A percentile compares a stretch with the other conserved stretches of the same genome.
phyloP scores from a whole-genome alignment of 2,113 vertebrate species.

The Hymenochirus boettgeri region DNA sequence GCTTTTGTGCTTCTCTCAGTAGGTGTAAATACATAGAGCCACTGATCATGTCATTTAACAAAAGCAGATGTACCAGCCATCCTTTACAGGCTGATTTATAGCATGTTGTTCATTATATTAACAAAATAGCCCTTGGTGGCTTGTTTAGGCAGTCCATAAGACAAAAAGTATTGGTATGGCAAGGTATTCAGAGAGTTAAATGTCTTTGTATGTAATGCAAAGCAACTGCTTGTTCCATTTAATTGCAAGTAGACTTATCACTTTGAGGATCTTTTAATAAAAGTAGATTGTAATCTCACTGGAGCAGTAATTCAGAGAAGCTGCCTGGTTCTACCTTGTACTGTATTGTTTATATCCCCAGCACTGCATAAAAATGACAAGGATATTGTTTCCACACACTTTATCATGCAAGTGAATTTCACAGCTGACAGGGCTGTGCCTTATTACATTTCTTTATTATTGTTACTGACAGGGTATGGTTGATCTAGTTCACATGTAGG shows the following conservation, averaged over 20 bases:
- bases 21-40: no score
- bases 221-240: neutral
- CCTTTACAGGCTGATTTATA: neutral
- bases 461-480: conserved; percentile 7
- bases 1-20: no score
- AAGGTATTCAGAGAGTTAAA: neutral
- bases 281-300: conserved; percentile 32
- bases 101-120: neutral
- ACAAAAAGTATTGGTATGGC: neutral
- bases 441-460: conserved; percentile 30
- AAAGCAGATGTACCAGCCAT: neutral
- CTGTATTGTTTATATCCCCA: conserved; percentile 35
- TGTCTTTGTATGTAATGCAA: conserved; percentile 23
- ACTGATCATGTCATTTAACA: neutral
- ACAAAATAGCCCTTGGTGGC: neutral
- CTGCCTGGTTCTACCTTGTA: conserved; percentile 32
- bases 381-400: conserved; percentile 16
- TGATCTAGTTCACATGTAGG: neutral
- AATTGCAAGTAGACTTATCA: conserved; percentile 6
- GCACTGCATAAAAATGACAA: conserved; percentile 40
- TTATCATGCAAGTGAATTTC: conserved; percentile 34
- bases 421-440: conserved; percentile 25
- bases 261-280: conserved; percentile 33
- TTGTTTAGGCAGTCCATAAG: neutral
- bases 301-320: conserved; percentile 20